A percentile compares a stretch with the other conserved stretches of the same genome.
phyloP scores from a whole-genome alignment of 2,797 vertebrate species.

The Rhodeus uyekii region DNA sequence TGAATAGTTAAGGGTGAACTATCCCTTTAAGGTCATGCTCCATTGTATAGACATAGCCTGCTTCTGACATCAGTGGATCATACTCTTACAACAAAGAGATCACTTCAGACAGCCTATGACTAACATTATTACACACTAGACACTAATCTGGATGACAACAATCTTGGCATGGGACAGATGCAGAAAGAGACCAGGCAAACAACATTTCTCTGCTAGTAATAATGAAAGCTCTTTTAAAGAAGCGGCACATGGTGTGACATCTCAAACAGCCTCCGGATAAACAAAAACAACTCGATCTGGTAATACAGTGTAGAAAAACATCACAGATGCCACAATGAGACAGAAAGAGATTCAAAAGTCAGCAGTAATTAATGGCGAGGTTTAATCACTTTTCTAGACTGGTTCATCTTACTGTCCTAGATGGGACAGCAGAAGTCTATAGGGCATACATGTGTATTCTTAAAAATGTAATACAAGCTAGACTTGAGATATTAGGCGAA shows the following conservation, averaged over 20 bases:
- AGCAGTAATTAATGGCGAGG: constrained; percentile 50
- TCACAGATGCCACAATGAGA: background rate
- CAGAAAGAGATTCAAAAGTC: background rate
- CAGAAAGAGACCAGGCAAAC: constrained; percentile 21
- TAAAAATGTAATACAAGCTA: background rate
- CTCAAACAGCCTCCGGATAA: constrained; percentile 5
- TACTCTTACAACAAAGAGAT: constrained; percentile 30
- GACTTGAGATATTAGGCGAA: background rate
- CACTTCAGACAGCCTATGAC: constrained; percentile 46
- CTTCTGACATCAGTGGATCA: constrained; percentile 22
- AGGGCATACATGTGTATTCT: background rate
- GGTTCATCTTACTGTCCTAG: constrained; percentile 42
- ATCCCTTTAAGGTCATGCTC: background rate
- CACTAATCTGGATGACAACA: constrained; percentile 43
- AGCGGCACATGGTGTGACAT: constrained; percentile 26
- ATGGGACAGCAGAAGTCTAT: constrained; percentile 39
- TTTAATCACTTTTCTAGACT: constrained; percentile 52
- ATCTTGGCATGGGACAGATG: constrained; percentile 27
- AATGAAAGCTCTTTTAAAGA: constrained; percentile 31
- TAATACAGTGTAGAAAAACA: background rate
- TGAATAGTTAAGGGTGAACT: too few species aligned
- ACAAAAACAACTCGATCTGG: background rate
- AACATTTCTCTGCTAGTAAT: constrained; percentile 12
- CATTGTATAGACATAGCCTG: background rate
- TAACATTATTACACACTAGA: constrained; percentile 47